Evolutionary conservation across 2,888 invertebrate species (phyloP).

Genomic region (Hemicrepidius hirtus): DNA sequence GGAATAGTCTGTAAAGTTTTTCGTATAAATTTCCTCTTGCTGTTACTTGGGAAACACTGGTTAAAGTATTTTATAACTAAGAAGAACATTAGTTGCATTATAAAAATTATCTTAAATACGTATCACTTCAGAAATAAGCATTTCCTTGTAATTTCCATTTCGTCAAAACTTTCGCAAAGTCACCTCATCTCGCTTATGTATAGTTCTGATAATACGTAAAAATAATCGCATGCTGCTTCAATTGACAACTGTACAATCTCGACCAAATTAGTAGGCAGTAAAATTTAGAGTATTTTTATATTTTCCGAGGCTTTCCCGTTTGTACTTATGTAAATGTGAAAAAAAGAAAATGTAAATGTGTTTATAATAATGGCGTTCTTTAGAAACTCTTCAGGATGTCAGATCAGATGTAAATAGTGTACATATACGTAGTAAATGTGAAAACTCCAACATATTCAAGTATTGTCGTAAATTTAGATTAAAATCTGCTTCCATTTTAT

Average conservation of each 20-base stretch:
- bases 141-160: background rate
- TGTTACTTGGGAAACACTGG: no score
- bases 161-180: background rate
- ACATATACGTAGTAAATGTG: constrained; percentile 32
- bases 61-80: no score
- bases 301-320: constrained; percentile 41
- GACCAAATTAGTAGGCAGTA: constrained; percentile 46
- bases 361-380: constrained; percentile 18
- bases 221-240: constrained; percentile 31
- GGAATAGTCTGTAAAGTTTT: no score
- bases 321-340: constrained; percentile 37
- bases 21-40: no score
- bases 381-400: constrained; percentile 5
- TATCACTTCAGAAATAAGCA: background rate
- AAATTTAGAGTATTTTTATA: constrained; percentile 48
- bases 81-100: no score
- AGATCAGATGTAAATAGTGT: constrained; percentile 37
- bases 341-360: constrained; percentile 36
- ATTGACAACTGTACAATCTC: constrained; percentile 40
- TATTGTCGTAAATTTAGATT: constrained; percentile 25
- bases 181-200: constrained; percentile 12
- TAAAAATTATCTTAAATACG: background rate
- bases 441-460: constrained; percentile 21
- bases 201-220: constrained; percentile 30
- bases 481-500: constrained; percentile 28